Evolutionary conservation across 2,888 invertebrate genomes (phyloP).

Genomic region (Eupsilia transversa): DNA sequence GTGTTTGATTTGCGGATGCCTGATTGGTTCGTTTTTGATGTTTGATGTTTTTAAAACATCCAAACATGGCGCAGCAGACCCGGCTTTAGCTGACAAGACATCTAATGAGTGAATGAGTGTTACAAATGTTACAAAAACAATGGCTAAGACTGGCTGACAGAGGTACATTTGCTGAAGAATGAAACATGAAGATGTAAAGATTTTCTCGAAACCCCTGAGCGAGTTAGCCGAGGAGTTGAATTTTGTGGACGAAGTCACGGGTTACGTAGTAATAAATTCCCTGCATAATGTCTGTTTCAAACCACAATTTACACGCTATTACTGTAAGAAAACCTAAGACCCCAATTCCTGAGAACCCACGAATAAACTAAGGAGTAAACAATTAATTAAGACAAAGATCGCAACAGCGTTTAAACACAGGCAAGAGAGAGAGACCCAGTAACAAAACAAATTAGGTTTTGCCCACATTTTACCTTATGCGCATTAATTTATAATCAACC

Average conservation of each 20-base stretch:
- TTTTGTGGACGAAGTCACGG: neutral
- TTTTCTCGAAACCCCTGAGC: neutral
- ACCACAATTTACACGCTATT: slow-evolving; percentile 36
- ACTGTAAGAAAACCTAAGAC: slow-evolving; percentile 25
- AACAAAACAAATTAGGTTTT: slow-evolving; percentile 50
- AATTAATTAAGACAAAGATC: slow-evolving; percentile 51
- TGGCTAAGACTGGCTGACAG: neutral
- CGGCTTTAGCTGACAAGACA: neutral
- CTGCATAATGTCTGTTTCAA: slow-evolving; percentile 25
- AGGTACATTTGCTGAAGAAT: neutral
- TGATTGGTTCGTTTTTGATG: too few relatives aligned
- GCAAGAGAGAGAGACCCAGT: slow-evolving; percentile 31
- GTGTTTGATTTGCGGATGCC: too few relatives aligned
- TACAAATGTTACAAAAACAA: neutral
- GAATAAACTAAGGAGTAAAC: slow-evolving; percentile 34
- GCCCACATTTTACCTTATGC: slow-evolving; percentile 49
- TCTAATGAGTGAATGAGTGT: too few relatives aligned
- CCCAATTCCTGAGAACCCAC: slow-evolving; percentile 21
- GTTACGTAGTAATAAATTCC: slow-evolving; percentile 10
- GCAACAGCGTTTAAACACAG: slow-evolving; percentile 31
- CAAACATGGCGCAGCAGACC: too few relatives aligned
- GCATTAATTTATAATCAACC: slow-evolving; percentile 61
- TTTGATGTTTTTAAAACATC: too few relatives aligned
- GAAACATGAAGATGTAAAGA: slow-evolving; percentile 1
- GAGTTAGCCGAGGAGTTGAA: neutral